Evolutionary conservation across 2,797 vertebrate species (phyloP).

Genomic region (Vespertilio murinus): DNA sequence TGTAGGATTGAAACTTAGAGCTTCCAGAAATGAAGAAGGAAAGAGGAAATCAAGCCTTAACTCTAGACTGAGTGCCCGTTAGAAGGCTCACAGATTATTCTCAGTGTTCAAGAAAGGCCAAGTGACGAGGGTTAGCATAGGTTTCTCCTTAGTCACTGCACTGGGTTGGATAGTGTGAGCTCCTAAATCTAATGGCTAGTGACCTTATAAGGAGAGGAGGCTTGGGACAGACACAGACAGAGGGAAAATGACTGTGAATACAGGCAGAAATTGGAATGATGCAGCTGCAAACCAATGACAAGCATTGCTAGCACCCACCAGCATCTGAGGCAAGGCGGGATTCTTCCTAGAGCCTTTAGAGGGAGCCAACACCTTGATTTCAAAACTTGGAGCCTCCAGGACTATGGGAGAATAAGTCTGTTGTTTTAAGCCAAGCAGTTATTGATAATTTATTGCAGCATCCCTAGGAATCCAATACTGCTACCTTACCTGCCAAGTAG

Average conservation of each 20-base stretch:
- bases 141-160: neutral
- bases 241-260: neutral
- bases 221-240: neutral
- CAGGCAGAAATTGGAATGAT: neutral
- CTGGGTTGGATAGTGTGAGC: neutral
- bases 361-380: neutral
- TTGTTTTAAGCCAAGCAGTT: neutral
- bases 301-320: neutral
- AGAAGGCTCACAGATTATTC: neutral
- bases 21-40: constrained; percentile 27
- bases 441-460: neutral
- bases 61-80: neutral
- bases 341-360: neutral
- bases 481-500: neutral
- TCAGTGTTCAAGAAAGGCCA: neutral
- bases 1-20: neutral
- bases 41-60: neutral
- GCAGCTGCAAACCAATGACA: neutral
- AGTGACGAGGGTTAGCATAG: neutral
- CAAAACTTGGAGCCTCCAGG: neutral
- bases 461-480: neutral
- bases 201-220: neutral
- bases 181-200: neutral
- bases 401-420: neutral
- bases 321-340: neutral